Evolutionary conservation across 2,113 vertebrate species (phyloP).

Genomic region (Varanus komodoensis): DNA sequence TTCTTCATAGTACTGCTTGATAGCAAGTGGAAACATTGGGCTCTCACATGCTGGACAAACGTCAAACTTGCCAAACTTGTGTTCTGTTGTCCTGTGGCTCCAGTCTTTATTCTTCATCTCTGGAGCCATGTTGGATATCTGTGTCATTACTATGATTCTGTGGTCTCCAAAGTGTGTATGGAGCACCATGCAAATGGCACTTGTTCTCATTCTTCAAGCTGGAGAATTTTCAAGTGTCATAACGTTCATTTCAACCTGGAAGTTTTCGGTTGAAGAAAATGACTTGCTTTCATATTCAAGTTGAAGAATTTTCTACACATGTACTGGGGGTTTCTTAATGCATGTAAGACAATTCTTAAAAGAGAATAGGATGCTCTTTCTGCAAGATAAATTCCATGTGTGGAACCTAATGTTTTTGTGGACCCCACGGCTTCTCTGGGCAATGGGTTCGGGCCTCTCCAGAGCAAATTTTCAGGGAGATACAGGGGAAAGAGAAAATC

Average conservation of each 20-base stretch:
- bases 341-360: not conserved
- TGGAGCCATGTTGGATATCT: not conserved
- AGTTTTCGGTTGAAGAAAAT: too few relatives aligned
- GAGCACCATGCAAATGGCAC: not conserved
- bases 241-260: too few relatives aligned
- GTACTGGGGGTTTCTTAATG: not conserved
- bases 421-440: too few relatives aligned
- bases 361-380: not conserved
- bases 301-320: not conserved
- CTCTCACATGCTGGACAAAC: not conserved
- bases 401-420: too few relatives aligned
- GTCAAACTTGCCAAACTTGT: conserved; percentile 3
- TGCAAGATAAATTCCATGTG: too few relatives aligned
- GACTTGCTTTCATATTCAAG: not conserved
- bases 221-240: not conserved
- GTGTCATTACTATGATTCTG: not conserved
- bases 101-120: not conserved
- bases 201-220: not conserved
- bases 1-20: not conserved
- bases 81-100: not conserved
- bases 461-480: too few relatives aligned
- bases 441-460: too few relatives aligned
- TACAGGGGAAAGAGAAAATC: too few relatives aligned
- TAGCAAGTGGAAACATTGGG: not conserved
- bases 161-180: not conserved